Evolutionary conservation across 30 jellyfish, hydroid and myxozoan species (phyloP).

Genomic region (Hydra vulgaris): DNA sequence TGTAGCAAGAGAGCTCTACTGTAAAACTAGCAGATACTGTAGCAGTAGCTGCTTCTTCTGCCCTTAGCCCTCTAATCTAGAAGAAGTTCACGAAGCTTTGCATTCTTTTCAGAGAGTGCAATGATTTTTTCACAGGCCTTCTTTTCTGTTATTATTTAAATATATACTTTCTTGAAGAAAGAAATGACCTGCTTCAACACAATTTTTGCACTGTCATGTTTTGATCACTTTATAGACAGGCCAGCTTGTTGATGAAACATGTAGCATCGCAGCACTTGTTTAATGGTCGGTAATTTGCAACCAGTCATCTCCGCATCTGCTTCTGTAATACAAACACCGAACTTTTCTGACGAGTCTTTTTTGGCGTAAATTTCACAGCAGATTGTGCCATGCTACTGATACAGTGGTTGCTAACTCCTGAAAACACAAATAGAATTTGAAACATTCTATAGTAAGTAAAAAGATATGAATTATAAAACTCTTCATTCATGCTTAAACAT

Average conservation of each 20-base stretch:
- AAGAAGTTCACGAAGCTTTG: too few relatives aligned
- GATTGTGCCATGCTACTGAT: background rate
- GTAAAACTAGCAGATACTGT: background rate
- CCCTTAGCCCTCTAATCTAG: background rate
- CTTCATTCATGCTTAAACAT: too few relatives aligned
- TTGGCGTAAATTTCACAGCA: too few relatives aligned
- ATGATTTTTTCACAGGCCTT: too few relatives aligned
- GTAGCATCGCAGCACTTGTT: too few relatives aligned
- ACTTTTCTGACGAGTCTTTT: background rate
- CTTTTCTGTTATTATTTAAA: background rate
- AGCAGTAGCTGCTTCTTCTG: background rate
- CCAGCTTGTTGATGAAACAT: too few relatives aligned
- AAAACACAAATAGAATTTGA: too few relatives aligned
- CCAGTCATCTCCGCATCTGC: background rate
- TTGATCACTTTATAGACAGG: too few relatives aligned
- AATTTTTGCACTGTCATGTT: background rate
- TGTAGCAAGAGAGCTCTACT: background rate
- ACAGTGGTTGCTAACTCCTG: too few relatives aligned
- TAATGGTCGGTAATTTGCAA: background rate
- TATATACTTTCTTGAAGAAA: background rate
- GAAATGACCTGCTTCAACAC: background rate
- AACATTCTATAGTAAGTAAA: too few relatives aligned
- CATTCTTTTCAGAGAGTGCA: too few relatives aligned
- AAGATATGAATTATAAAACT: too few relatives aligned
- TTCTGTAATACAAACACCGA: background rate